Evolutionary conservation across 2,888 invertebrate species (phyloP), one percentile per base, ranked within the genome.

Genomic region (Dioctria rufipes): DNA sequence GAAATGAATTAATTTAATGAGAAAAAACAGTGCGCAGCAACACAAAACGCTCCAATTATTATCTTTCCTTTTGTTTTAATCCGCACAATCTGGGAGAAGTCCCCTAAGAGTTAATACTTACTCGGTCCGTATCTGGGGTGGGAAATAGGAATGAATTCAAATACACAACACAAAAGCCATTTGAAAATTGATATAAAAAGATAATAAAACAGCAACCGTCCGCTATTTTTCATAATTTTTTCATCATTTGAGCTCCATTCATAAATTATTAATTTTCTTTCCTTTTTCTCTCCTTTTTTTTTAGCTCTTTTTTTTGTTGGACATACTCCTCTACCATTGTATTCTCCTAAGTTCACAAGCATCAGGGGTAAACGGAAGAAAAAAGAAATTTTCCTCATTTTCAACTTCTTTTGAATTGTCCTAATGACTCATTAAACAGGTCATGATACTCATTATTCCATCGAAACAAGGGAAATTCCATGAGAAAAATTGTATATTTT

Each of bases 381-480:
- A 67, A 67, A 67, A 67, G 67, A 43, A 67, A 67, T 67, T 67
- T 67, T 46, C 46, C 67, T 49, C 67, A 67, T 67, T 67, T 67
- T 67, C 67, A 67, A 67, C 43, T 67, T 67, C 54, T 71, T 71
- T 71, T 71, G 71, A 71, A 71, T 71, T 54, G 71, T 71, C 43
- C 71, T 71, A 71, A 71, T 71, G 71, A 71, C 71, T 71, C 71
- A 71, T 71, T 71, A 71, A 71, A 71, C 54, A 71, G 71, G 71
- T 71, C 71, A 71, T 71, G 71, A 54, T 71, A 71, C 71, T 71
- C 71, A 71, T 71, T 71, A 71, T 51, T 51, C 71, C 71, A 71
- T 71, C 71, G 54, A 71, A 54, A 39, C 67, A 67, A 67, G 67
- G 67, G 49, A 67, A 67, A 8, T 5, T 8, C 67, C 42, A 25